Percentiles rank a stretch among this genome's conserved stretches.
Evolutionary conservation across 2,888 invertebrate species (phyloP).

Genomic region (Caenorhabditis becei): DNA sequence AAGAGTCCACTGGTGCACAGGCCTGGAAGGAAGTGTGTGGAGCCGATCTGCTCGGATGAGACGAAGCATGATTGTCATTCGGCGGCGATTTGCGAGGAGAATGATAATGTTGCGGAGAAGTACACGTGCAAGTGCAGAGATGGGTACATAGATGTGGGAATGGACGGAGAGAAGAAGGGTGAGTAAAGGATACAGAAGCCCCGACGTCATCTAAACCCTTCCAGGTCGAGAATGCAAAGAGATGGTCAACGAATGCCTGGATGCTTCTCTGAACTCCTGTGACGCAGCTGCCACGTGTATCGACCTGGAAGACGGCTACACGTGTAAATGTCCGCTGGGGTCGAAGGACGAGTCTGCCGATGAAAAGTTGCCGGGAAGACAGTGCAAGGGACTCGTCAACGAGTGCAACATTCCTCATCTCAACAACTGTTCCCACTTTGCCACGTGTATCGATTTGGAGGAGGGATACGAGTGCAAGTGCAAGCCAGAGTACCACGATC

Average conservation of each 20-base stretch:
- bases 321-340: slow-evolving; percentile 70
- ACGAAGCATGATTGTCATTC: slow-evolving; percentile 77
- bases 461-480: slow-evolving; percentile 78
- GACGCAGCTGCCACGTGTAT: slow-evolving; percentile 73
- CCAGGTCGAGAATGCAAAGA: slow-evolving; percentile 72
- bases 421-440: slow-evolving; percentile 79
- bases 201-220: too few species aligned
- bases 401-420: slow-evolving; percentile 77
- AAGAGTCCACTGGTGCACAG: slow-evolving; percentile 63
- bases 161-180: slow-evolving; percentile 45
- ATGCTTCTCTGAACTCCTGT: slow-evolving; percentile 74
- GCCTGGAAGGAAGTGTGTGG: slow-evolving; percentile 68
- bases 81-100: slow-evolving; percentile 77
- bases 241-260: slow-evolving; percentile 76
- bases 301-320: slow-evolving; percentile 76
- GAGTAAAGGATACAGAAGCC: background rate
- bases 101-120: slow-evolving; percentile 67
- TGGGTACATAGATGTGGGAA: slow-evolving; percentile 86
- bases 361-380: slow-evolving; percentile 73
- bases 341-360: slow-evolving; percentile 77
- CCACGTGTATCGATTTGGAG: slow-evolving; percentile 76
- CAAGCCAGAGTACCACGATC: slow-evolving; percentile 76
- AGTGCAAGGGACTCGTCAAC: slow-evolving; percentile 72
- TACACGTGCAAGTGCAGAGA: slow-evolving; percentile 89
- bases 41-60: slow-evolving; percentile 74